Evolutionary conservation across 2,888 invertebrate genomes (phyloP).

Genomic region (Bedellia somnulentella): DNA sequence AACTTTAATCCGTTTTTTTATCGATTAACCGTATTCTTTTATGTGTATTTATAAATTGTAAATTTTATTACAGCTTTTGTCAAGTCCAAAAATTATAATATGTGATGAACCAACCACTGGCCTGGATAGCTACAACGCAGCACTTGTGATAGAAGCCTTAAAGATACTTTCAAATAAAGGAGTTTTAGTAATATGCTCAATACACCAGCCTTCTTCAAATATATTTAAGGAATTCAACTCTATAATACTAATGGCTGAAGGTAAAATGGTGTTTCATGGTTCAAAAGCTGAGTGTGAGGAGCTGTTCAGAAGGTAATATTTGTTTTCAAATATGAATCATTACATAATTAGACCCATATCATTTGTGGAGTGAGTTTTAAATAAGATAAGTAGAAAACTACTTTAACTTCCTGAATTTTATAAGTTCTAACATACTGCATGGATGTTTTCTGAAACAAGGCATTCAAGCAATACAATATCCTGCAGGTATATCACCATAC

Average conservation of each 20-base stretch:
- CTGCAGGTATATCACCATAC: no score
- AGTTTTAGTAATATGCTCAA: constrained; percentile 79
- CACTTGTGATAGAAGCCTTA: constrained; percentile 71
- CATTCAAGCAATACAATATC: no score
- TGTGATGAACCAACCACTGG: constrained; percentile 95
- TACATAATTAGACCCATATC: background rate
- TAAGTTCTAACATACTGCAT: no score
- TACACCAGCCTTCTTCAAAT: constrained; percentile 89
- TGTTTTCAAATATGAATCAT: background rate
- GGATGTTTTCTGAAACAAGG: no score
- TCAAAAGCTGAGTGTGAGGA: constrained; percentile 63
- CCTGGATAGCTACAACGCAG: constrained; percentile 85
- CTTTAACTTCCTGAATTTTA: no score
- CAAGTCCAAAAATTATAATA: constrained; percentile 83
- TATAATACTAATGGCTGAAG: constrained; percentile 74
- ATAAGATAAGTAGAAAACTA: no score
- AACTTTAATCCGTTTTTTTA: no score
- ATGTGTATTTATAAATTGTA: no score
- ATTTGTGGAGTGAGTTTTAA: background rate
- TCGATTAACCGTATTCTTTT: no score
- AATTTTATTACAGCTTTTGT: constrained; percentile 71
- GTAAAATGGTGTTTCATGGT: constrained; percentile 76
- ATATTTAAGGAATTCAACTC: constrained; percentile 78
- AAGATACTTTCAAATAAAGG: constrained; percentile 64
- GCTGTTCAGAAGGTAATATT: constrained; percentile 66